These are phyloP conservation scores for Tamandua tetradactyla DNA, from an alignment of 2,797 vertebrate genomes.

Conservation along the genomic window DNA sequence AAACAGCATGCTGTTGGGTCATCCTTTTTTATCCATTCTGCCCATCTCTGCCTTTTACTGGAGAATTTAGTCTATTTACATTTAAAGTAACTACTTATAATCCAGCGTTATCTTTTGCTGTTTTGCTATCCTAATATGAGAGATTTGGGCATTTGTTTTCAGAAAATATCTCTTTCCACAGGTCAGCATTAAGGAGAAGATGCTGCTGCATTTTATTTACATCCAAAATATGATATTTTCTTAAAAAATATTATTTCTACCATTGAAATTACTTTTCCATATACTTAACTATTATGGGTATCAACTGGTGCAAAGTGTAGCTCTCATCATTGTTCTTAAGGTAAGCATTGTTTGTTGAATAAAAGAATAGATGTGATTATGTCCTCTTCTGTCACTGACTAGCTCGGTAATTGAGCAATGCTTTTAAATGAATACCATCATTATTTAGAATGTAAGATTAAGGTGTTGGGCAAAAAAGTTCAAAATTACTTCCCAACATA, in stretches of 20 bases:
- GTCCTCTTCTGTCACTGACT: neutral
- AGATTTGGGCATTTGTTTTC: neutral
- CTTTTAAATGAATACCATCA: neutral
- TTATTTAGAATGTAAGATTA: neutral
- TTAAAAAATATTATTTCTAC: neutral
- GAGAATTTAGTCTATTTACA: too few relatives aligned
- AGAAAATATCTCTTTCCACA: neutral
- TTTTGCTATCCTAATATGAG: too few relatives aligned
- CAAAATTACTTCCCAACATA: neutral
- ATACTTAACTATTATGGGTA: too few relatives aligned
- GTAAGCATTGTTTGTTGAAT: neutral
- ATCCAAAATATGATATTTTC: neutral
- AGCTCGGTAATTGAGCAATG: neutral
- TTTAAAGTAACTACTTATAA: too few relatives aligned
- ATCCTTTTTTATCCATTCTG: too few relatives aligned
- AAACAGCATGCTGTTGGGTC: too few relatives aligned
- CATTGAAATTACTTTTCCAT: neutral
- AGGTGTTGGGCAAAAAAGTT: neutral
- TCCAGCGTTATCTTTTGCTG: too few relatives aligned
- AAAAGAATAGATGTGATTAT: neutral
- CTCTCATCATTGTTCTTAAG: neutral
- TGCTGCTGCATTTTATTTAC: neutral
- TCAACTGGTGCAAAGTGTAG: neutral
- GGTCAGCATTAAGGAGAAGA: neutral
- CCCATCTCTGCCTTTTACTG: too few relatives aligned